phyloP scores from a whole-genome alignment of 2,113 vertebrate genomes.

The Osmerus eperlanus region DNA sequence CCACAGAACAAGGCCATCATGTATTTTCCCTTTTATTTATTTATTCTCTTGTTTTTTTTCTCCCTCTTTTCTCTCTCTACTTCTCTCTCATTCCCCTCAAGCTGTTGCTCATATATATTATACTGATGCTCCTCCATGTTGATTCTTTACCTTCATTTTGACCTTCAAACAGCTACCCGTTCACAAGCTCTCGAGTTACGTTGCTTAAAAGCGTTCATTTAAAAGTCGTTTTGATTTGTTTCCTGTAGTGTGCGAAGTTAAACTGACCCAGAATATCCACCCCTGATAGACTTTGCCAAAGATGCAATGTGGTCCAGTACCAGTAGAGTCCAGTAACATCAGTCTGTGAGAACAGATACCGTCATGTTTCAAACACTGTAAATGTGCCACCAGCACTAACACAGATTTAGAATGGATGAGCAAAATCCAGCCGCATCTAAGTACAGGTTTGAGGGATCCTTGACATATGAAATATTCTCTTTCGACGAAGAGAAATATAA shows the following conservation, averaged over 20 bases:
- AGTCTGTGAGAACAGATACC: no score
- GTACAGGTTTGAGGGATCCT: no score
- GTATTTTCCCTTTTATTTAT: slow-evolving; percentile 15
- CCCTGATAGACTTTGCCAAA: not conserved
- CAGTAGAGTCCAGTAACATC: no score
- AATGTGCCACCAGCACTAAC: no score
- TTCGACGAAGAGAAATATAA: no score
- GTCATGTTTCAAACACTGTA: no score
- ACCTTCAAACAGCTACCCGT: not conserved
- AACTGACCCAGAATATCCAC: not conserved
- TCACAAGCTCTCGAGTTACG: not conserved
- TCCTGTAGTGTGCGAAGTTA: not conserved
- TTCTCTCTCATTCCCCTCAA: not conserved
- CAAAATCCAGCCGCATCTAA: no score
- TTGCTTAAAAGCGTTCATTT: not conserved
- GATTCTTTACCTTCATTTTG: not conserved
- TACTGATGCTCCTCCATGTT: not conserved
- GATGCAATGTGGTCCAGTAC: no score
- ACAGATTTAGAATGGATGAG: no score
- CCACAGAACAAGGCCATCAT: slow-evolving; percentile 56
- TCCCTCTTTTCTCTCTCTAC: not conserved
- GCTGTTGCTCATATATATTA: slow-evolving; percentile 11
- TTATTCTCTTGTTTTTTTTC: slow-evolving; percentile 2
- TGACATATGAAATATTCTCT: no score
- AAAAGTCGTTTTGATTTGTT: not conserved